Base-by-base conservation (phyloP, 2,797 vertebrate genomes). In the Acipenser ruthenus region DNA sequence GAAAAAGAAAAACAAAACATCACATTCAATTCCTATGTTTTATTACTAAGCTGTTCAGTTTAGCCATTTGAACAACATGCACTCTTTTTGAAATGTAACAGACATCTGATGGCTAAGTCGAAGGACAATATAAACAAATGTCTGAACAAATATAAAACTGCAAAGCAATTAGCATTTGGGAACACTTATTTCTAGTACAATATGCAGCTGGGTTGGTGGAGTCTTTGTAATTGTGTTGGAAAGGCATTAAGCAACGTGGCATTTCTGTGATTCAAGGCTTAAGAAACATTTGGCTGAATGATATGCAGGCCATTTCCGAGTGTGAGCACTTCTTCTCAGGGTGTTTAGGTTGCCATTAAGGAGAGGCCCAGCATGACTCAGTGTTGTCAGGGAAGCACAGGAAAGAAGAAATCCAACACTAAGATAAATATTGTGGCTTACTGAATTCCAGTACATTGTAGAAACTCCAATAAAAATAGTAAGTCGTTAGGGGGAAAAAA, bases 321-420 rank as follows among this genome's bases (percentile, higher is more conserved):
- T 11, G 10, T 58, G 10, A n/a, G 55, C 55, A 6, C 10, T 13
- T 58, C 55, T 7, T 58, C 15, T 58, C 55, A n/a, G 12, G 55
- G 55, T 15, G 55, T 7, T 58, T 13, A 58, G 55, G 15, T 13
- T n/a, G 55, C 15, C 55, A 53, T 58, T n/a, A 58, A 58, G 12
- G 55, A 11, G 12, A 58, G 12, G 55, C 55, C 55, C 55, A 11
- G 55, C 12, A n/a, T 58, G 12, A 83, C 66, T 73, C 70, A 49
- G 71, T 75, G 82, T 74, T 77, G 78, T 80, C 68, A 76, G 79
- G 68, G 82, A 84, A 80, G 83, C 72, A 81, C 77, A 77, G 70
- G 73, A 73, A 77, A 79, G 55, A 65, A 73, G 48, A 82, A 86
- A 80, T 68, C 50, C 69, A 78, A 72, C 51, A 66, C 55, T 72